phyloP scores from a whole-genome alignment of 1,140 invertebrate species.

The Pissodes strobi region DNA sequence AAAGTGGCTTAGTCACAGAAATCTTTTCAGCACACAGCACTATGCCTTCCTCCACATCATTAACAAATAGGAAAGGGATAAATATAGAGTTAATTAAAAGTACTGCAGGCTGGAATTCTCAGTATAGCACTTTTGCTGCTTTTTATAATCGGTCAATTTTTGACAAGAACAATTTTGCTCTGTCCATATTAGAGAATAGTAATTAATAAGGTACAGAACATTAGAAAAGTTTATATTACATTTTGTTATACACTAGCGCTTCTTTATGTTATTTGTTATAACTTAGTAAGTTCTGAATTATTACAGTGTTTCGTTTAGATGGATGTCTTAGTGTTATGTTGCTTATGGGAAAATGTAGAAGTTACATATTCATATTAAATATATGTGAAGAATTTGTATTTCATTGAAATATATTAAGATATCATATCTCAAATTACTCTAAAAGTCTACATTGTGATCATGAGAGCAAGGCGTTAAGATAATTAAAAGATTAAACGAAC shows the following conservation, averaged over 20 bases:
- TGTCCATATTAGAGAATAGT: neutral
- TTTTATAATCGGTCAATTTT: neutral
- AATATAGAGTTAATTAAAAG: neutral
- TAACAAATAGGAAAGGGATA: neutral
- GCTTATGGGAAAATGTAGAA: neutral
- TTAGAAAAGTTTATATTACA: neutral
- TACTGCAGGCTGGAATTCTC: neutral
- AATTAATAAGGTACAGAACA: neutral
- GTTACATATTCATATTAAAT: neutral
- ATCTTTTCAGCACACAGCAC: neutral
- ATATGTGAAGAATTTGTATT: neutral
- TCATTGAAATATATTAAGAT: neutral
- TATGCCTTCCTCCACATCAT: neutral
- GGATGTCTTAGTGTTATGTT: neutral
- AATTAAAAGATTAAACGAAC: too few relatives aligned
- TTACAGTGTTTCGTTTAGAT: too few relatives aligned
- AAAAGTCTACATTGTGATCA: too few relatives aligned
- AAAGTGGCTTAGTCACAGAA: neutral
- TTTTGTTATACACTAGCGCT: too few relatives aligned
- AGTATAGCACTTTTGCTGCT: neutral
- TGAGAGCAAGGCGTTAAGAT: too few relatives aligned
- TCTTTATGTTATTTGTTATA: too few relatives aligned
- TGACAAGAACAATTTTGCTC: neutral
- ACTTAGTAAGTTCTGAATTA: too few relatives aligned
- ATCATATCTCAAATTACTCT: neutral